Percentiles rank a stretch among this genome's conserved stretches.
These are phyloP conservation scores for Podarcis raffonei DNA, from an alignment of 2,113 vertebrate genomes.

Conservation along the genomic window DNA sequence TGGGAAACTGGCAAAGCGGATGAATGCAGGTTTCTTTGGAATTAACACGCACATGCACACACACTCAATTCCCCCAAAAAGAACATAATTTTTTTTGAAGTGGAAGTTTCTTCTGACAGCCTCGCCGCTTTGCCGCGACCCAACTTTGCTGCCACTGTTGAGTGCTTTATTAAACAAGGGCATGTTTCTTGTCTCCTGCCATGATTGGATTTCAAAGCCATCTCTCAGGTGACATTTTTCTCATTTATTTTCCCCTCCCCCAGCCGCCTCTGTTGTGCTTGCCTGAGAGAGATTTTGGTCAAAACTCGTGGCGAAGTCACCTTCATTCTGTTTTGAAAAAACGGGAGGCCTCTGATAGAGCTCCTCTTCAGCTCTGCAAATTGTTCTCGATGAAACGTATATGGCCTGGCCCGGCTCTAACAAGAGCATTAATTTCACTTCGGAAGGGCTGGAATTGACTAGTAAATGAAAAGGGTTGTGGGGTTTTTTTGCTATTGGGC, in stretches of 20 bases:
- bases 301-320: conserved; percentile 26
- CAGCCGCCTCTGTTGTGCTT: conserved; percentile 30
- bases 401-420: conserved; percentile 47
- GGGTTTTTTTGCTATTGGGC: neutral
- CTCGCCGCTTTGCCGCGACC: conserved; percentile 23
- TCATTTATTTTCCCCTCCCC: conserved; percentile 52
- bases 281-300: conserved; percentile 38
- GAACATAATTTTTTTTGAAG: neutral
- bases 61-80: conserved; percentile 31
- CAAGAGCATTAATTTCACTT: conserved; percentile 49
- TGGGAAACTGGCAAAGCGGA: conserved; percentile 34
- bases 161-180: conserved; percentile 24
- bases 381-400: conserved; percentile 37
- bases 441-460: conserved; percentile 7
- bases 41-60: neutral
- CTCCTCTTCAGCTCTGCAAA: conserved; percentile 38
- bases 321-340: conserved; percentile 26
- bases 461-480: conserved; percentile 32
- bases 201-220: conserved; percentile 38
- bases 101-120: neutral
- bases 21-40: conserved; percentile 15
- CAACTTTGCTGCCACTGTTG: conserved; percentile 46
- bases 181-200: conserved; percentile 25
- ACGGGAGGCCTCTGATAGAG: neutral
- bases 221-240: conserved; percentile 56